These are phyloP conservation scores for Psittacula derbiana DNA, from an alignment of 2,797 vertebrate species.

Conservation along the genomic window DNA sequence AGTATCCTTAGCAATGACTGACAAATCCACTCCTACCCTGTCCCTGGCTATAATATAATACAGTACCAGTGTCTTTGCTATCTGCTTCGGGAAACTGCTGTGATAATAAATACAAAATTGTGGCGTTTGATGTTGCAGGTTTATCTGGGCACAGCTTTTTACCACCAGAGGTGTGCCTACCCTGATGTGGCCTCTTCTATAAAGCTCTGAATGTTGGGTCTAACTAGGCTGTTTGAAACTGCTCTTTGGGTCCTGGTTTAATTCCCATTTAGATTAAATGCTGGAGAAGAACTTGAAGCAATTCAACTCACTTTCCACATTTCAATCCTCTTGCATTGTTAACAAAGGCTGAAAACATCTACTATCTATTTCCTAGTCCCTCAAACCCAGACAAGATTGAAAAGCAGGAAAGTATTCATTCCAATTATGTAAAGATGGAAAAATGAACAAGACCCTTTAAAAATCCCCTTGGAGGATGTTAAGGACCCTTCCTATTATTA, in stretches of 20 bases:
- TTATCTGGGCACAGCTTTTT: neutral
- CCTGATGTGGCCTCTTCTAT: neutral
- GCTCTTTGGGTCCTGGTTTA: neutral
- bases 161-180: neutral
- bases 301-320: neutral
- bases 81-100: neutral
- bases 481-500: neutral
- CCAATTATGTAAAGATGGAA: neutral
- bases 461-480: neutral
- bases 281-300: neutral
- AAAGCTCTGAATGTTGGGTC: neutral
- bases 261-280: neutral
- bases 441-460: neutral
- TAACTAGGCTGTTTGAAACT: neutral
- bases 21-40: neutral
- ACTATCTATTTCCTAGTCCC: neutral
- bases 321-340: neutral
- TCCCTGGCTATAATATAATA: neutral
- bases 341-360: neutral
- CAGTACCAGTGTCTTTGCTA: neutral
- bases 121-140: neutral
- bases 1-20: neutral
- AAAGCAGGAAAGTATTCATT: neutral
- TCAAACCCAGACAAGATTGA: neutral
- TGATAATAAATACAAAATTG: neutral